These are phyloP conservation scores for Saiga tatarica DNA, from an alignment of 2,113 vertebrate genomes.

Conservation along the genomic window DNA sequence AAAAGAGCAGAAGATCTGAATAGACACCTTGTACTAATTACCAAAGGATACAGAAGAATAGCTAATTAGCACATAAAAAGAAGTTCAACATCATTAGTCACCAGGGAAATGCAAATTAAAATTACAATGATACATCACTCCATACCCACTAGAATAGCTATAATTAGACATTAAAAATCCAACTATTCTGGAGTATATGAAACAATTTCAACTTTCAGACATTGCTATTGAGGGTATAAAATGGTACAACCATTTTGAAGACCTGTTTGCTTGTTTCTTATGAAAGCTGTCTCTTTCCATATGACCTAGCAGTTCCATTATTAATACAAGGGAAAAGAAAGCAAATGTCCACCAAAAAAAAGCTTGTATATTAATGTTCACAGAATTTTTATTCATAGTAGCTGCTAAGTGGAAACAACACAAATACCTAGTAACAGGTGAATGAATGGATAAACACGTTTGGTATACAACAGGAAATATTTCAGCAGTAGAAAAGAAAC, in stretches of 20 bases:
- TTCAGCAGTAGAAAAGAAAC: background rate
- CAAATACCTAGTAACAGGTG: background rate
- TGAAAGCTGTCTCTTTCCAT: background rate
- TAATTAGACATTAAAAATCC: background rate
- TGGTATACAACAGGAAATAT: background rate
- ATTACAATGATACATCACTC: background rate
- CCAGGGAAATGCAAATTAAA: background rate
- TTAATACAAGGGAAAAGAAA: background rate
- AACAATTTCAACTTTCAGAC: background rate
- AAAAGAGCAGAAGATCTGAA: background rate
- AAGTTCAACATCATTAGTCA: background rate
- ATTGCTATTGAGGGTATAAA: background rate
- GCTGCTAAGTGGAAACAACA: background rate
- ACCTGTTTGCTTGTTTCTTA: background rate
- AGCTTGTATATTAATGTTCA: background rate
- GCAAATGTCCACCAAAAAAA: background rate
- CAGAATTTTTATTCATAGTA: background rate
- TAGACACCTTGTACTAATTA: slow-evolving; percentile 8
- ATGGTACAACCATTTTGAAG: background rate
- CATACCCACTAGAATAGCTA: background rate
- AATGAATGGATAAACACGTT: background rate
- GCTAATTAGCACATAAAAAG: slow-evolving; percentile 17
- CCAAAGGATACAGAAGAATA: background rate
- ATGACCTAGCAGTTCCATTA: background rate
- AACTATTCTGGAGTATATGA: background rate